Evolutionary conservation across 1,140 invertebrate species (phyloP).

Genomic region (Cylas formicarius): DNA sequence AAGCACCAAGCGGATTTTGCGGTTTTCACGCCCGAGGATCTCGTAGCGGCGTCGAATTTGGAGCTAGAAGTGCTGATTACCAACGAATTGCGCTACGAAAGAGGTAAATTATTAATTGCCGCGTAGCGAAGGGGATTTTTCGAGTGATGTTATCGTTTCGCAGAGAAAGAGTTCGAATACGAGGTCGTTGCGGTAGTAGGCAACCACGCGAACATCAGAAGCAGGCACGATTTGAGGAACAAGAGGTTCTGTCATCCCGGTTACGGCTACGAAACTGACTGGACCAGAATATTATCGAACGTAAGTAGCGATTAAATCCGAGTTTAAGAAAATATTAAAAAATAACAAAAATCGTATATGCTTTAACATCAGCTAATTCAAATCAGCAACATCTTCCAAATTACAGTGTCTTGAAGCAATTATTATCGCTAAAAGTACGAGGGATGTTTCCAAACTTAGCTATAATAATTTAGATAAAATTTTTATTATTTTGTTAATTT

Average conservation of each 20-base stretch:
- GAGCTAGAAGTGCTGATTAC: constrained; percentile 59
- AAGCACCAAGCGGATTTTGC: constrained; percentile 72
- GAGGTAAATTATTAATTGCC: constrained; percentile 8
- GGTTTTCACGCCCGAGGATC: constrained; percentile 72
- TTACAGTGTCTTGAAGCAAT: too few species aligned
- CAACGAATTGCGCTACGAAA: constrained; percentile 56
- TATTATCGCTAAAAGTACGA: too few species aligned
- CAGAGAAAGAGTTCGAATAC: constrained; percentile 51
- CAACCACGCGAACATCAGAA: constrained; percentile 49
- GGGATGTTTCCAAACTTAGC: too few species aligned
- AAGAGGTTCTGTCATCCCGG: constrained; percentile 70
- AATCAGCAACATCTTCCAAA: too few species aligned
- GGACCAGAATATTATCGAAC: constrained; percentile 58
- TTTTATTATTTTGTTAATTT: too few species aligned
- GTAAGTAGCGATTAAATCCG: constrained; percentile 49
- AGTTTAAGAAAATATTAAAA: too few species aligned
- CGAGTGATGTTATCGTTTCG: constrained; percentile 25
- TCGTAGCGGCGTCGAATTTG: constrained; percentile 62
- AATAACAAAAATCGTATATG: too few species aligned
- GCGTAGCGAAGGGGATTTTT: background rate
- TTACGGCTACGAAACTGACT: constrained; percentile 55
- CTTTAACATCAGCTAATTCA: constrained; percentile 2
- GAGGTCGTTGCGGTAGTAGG: constrained; percentile 64
- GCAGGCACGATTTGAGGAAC: constrained; percentile 53
- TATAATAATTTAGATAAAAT: too few species aligned